phyloP scores from a whole-genome alignment of 2,113 vertebrate genomes.

The Oncorhynchus keta region DNA sequence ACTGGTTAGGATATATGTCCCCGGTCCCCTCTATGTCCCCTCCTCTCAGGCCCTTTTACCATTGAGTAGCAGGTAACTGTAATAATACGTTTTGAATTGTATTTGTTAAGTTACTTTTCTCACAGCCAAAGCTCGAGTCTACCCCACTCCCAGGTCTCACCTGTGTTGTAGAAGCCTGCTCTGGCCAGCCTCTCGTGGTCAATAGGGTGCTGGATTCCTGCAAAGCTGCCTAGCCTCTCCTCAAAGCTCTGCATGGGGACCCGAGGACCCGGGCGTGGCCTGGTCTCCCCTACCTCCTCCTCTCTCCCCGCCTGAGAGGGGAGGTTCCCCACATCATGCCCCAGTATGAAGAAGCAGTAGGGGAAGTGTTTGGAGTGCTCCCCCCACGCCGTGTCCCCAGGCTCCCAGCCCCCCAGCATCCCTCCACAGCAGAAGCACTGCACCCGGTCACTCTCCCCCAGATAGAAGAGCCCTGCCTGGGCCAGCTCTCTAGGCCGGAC shows the following conservation, averaged over 20 bases:
- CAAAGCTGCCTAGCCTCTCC: constrained; percentile 81
- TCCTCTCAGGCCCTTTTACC: too few species aligned
- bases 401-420: constrained; percentile 85
- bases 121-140: background rate
- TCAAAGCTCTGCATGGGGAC: constrained; percentile 79
- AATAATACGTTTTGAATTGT: background rate
- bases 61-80: background rate
- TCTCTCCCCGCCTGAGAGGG: constrained; percentile 46
- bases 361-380: constrained; percentile 85
- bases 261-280: constrained; percentile 48
- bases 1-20: too few species aligned
- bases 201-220: constrained; percentile 71
- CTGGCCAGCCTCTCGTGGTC: constrained; percentile 81
- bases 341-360: constrained; percentile 87
- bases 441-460: constrained; percentile 76
- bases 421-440: constrained; percentile 92
- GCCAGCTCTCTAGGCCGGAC: constrained; percentile 81
- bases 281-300: constrained; percentile 18
- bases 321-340: constrained; percentile 82
- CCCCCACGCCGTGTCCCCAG: constrained; percentile 81
- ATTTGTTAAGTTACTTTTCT: background rate
- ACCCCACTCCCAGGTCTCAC: constrained; percentile 62
- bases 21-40: too few species aligned
- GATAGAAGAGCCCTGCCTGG: constrained; percentile 86
- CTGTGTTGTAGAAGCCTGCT: constrained; percentile 91